Evolutionary conservation across 2,888 invertebrate genomes (phyloP).

Genomic region (Dynastes maya): DNA sequence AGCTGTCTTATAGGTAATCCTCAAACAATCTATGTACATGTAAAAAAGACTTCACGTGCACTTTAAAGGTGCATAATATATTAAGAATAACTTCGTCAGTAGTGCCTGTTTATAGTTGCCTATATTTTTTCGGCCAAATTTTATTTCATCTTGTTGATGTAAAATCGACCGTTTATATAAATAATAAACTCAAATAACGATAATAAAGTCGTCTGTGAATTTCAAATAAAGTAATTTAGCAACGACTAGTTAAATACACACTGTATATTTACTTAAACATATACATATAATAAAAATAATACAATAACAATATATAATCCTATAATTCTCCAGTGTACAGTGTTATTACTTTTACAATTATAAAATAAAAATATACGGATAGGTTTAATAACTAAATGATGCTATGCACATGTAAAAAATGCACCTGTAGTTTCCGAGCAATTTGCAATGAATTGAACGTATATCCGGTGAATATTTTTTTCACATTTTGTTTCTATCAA

Average conservation of each 20-base stretch:
- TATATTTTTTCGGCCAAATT: conserved; percentile 1
- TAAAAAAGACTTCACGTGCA: not conserved
- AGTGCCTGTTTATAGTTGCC: conserved; percentile 32
- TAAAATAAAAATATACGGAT: conserved; percentile 35
- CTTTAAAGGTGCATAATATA: conserved; percentile 11
- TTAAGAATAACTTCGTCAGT: conserved; percentile 15
- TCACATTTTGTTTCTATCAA: conserved; percentile 1
- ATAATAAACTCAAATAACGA: conserved; percentile 23
- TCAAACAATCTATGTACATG: not conserved
- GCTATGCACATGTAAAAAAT: conserved; percentile 46
- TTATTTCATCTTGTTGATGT: conserved; percentile 26
- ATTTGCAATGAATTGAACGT: conserved; percentile 30
- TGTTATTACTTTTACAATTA: conserved; percentile 58
- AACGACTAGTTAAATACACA: conserved; percentile 38
- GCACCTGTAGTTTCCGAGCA: conserved; percentile 29
- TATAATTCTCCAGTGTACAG: conserved; percentile 56
- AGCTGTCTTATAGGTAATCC: not conserved
- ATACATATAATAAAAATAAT: conserved; percentile 3
- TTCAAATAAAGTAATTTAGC: conserved; percentile 15
- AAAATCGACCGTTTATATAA: conserved; percentile 30
- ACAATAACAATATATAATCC: conserved; percentile 23
- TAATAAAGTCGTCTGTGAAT: conserved; percentile 23
- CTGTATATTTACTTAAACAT: conserved; percentile 43
- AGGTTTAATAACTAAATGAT: conserved; percentile 44
- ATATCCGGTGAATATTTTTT: conserved; percentile 17